Evolutionary conservation across 2,797 vertebrate species (phyloP).

Genomic region (Sitta carolinensis): DNA sequence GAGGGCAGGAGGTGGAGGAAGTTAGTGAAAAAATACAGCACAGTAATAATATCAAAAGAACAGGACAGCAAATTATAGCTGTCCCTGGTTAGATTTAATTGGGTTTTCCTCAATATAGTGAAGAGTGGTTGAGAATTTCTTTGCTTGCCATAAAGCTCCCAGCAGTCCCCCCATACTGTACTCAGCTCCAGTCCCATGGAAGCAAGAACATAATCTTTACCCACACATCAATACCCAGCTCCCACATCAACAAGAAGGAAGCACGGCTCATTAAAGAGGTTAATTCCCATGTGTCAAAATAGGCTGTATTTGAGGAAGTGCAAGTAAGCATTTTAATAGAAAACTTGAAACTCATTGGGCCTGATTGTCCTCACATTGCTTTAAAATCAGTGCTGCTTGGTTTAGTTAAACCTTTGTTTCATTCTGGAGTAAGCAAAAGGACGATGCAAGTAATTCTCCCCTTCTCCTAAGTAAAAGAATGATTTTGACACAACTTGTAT

Average conservation of each 20-base stretch:
- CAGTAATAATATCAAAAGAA: conserved; percentile 51
- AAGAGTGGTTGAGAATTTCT: conserved; percentile 59
- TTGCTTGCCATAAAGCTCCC: conserved; percentile 61
- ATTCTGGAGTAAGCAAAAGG: background rate
- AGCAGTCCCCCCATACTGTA: conserved; percentile 39
- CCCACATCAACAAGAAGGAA: conserved; percentile 57
- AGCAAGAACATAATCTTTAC: conserved; percentile 59
- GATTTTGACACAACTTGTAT: background rate
- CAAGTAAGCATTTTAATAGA: conserved; percentile 61
- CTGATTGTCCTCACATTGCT: conserved; percentile 14
- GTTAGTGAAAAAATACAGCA: conserved; percentile 34
- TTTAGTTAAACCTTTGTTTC: background rate
- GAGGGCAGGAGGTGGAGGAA: conserved; percentile 9
- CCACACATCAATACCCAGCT: conserved; percentile 47
- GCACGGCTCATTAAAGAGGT: conserved; percentile 48
- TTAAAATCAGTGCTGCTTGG: background rate
- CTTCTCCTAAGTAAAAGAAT: background rate
- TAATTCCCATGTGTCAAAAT: conserved; percentile 31
- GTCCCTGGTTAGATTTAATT: conserved; percentile 67
- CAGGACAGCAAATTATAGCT: conserved; percentile 46
- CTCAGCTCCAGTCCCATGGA: conserved; percentile 60
- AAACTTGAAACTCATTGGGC: conserved; percentile 22
- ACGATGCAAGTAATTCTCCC: background rate
- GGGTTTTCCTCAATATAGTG: conserved; percentile 33
- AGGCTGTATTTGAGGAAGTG: conserved; percentile 37